Evolutionary conservation across 1,140 invertebrate genomes (phyloP).

Genomic region (Polyergus mexicanus): DNA sequence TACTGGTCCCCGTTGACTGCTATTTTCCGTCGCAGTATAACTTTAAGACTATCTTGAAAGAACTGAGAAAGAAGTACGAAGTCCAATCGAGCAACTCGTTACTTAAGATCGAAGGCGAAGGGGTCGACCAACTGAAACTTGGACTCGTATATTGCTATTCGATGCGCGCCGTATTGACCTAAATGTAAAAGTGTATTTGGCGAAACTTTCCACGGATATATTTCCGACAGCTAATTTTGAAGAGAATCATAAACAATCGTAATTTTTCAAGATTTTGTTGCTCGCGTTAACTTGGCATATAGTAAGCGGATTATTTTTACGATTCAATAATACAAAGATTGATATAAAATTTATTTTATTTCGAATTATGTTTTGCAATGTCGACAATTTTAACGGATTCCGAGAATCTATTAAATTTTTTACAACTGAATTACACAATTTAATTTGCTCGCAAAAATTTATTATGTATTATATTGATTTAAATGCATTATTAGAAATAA

Average conservation of each 20-base stretch:
- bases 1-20: conserved; percentile 75
- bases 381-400: background rate
- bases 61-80: conserved; percentile 73
- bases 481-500: background rate
- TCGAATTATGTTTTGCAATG: background rate
- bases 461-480: background rate
- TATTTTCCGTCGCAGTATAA: conserved; percentile 67
- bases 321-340: background rate
- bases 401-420: conserved; percentile 1
- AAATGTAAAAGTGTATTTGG: conserved; percentile 57
- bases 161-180: conserved; percentile 63
- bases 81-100: conserved; percentile 76
- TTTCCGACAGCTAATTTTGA: conserved; percentile 34
- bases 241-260: conserved; percentile 35
- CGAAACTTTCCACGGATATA: conserved; percentile 31
- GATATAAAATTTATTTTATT: background rate
- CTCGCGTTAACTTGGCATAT: background rate
- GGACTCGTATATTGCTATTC: conserved; percentile 66
- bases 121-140: conserved; percentile 54
- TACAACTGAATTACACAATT: background rate
- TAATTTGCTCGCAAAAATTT: background rate
- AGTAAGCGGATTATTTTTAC: background rate
- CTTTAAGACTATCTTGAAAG: conserved; percentile 69
- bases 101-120: conserved; percentile 65
- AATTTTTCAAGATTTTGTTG: conserved; percentile 12